Base-by-base conservation (phyloP, 2,113 vertebrate genomes). In the Prunella himalayana region DNA sequence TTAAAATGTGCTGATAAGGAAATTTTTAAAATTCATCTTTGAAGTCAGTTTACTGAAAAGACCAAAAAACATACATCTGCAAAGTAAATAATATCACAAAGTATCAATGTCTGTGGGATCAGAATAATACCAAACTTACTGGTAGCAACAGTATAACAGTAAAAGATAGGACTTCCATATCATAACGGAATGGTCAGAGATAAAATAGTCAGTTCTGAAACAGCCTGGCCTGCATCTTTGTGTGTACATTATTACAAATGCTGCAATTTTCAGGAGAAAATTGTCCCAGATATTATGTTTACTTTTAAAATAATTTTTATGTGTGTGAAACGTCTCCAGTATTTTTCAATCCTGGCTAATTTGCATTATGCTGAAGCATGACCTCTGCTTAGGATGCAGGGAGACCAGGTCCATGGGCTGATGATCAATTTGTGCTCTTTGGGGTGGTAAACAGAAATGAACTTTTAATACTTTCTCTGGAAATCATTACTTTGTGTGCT, bases 281-380 rank as follows among this genome's bases (percentile, higher is more conserved):
- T 31, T 77, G 13, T 65, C 2, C 28, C 25, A 56, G 11, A 73
- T 30, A 49, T 24, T 13, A 49, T 27, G 6, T 5, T 61, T 70
- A 53, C 2, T 56, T 71, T 47, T 47, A 14, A 68, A 88, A 59
- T 31, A 28, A 11, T 27, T 76, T 66, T 72, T 64, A 10, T 39
- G 19, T 10, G 1, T 35, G 3, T 49, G 5, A 41, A 50, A 61
- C 61, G 16, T 60, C 24, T 63, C 10, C 1, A 4, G 3, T 7
- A 28, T 51, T 76, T 71, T 57, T 21, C 18, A 13, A 33, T 44
- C 14, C 22, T 33, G 4, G 9, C 24, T 44, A 60, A 68, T 78
- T 61, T 86, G 7, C 25, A 25, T 51, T 39, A 16, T 41, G 9
- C 10, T 64, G 41, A 79, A 87, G 47, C 3, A 20, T 18, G 15